These are phyloP conservation scores for Pecten maximus DNA, from an alignment of 2,888 invertebrate genomes.

Conservation along the genomic window DNA sequence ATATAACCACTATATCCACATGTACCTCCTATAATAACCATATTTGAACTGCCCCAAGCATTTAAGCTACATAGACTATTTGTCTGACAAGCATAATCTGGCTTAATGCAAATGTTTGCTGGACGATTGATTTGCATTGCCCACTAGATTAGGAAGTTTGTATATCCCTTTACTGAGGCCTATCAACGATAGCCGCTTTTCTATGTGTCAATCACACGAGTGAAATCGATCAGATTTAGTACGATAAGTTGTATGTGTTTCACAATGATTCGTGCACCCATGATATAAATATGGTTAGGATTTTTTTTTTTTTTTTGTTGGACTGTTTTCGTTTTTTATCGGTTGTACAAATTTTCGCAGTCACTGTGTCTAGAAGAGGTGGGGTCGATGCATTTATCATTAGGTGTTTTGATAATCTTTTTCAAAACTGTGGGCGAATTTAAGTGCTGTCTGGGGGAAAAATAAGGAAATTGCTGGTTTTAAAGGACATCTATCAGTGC, in stretches of 20 bases:
- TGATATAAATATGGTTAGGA: not conserved
- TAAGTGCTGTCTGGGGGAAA: not conserved
- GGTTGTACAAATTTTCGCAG: not conserved
- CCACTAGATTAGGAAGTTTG: constrained; percentile 33
- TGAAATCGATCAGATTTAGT: not conserved
- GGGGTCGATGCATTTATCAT: not conserved
- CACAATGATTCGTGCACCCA: not conserved
- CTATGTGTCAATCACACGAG: not conserved
- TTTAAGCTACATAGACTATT: not conserved
- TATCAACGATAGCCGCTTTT: not conserved
- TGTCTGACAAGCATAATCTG: constrained; percentile 24
- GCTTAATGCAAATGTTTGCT: constrained; percentile 1
- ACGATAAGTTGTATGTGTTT: not conserved
- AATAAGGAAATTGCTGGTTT: constrained; percentile 13
- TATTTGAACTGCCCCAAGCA: not conserved
- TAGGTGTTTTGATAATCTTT: not conserved
- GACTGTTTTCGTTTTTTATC: constrained; percentile 9
- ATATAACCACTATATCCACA: not conserved
- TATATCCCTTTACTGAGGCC: not conserved
- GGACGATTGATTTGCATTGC: constrained; percentile 27
- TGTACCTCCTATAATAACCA: not conserved
- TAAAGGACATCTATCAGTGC: not conserved
- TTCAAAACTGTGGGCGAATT: not conserved
- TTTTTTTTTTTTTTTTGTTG: not conserved
- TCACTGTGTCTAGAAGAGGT: not conserved